Evolutionary conservation across 2,113 vertebrate genomes (phyloP), one percentile per base, ranked within the genome.

Genomic region (Cavia aperea): DNA sequence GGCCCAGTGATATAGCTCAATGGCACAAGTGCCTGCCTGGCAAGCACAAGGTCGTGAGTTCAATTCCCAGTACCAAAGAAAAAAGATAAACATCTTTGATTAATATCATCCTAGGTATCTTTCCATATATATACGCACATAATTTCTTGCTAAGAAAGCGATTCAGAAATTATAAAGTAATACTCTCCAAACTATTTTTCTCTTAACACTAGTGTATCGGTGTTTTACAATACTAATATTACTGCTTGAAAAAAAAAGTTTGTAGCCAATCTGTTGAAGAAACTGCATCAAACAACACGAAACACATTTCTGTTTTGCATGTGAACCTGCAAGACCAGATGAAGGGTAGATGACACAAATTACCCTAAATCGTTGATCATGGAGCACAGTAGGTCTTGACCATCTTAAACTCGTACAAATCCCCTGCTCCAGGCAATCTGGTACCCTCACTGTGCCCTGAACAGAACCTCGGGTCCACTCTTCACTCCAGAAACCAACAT

Each of bases 121-220:
- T 92, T 49, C 66, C 79, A 85, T 56, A 29, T 43, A 81, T 18
- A 54, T 31, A 63, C 58, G 39, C 8, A 95, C 29, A 81, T 24
- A 65, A 66, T 91, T 88, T 91, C 65, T 68, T 85, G 85, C 43
- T 77, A 90, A 63, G 65, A 88, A 82, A 81, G 66, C 24, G 89
- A 81, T 68, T 90, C 43, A 81, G 87, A 87, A 89, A 79, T 84
- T 56, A 73, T 60, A 81, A 79, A 86, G 68, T n/a, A 90, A 68
- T 19, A 54, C 68, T 81, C 78, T 43, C 79, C 58, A 75, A 81
- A 39, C 1, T 81, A 23, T 68, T 54, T 75, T 84, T 49, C 23
- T 75, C 15, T 81, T 15, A 73, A 73, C 15, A 62, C 33, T 33
- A 75, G 10, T 54, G 15, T 49, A 49, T 70, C 33, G 43, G 72